These are phyloP conservation scores for Calypte anna DNA, from an alignment of 2,113 vertebrate genomes.

Conservation along the genomic window DNA sequence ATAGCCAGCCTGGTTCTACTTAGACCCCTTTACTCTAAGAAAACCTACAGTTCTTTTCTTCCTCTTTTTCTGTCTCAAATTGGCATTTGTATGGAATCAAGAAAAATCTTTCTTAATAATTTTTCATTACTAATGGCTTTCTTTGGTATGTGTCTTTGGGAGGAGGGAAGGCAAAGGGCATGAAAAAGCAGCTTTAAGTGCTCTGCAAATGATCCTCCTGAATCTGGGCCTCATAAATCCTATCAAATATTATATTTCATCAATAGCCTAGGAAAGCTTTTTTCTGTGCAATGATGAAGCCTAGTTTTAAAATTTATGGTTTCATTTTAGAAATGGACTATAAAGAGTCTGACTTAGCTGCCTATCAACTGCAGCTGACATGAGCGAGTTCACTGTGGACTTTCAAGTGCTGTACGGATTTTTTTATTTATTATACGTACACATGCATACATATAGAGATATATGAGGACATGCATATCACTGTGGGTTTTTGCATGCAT, in stretches of 20 bases:
- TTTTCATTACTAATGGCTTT: slow-evolving; percentile 81
- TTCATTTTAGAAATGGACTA: slow-evolving; percentile 89
- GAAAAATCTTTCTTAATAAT: slow-evolving; percentile 74
- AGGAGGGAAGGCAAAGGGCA: slow-evolving; percentile 75
- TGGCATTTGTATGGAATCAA: slow-evolving; percentile 75
- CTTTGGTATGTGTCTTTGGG: slow-evolving; percentile 69
- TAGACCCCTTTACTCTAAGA: slow-evolving; percentile 1
- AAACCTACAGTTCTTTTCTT: slow-evolving; percentile 43
- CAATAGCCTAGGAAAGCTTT: slow-evolving; percentile 80
- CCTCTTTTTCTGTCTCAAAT: slow-evolving; percentile 45
- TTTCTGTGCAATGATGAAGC: slow-evolving; percentile 78
- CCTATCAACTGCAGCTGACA: slow-evolving; percentile 77
- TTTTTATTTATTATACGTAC: slow-evolving; percentile 21
- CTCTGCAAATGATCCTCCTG: slow-evolving; percentile 85
- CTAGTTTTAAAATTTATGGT: slow-evolving; percentile 84
- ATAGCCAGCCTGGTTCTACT: not conserved
- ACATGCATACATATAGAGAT: slow-evolving; percentile 10
- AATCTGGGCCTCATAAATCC: slow-evolving; percentile 85
- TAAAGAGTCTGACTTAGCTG: slow-evolving; percentile 81
- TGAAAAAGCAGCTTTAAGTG: slow-evolving; percentile 83
- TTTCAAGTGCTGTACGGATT: slow-evolving; percentile 44
- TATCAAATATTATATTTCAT: slow-evolving; percentile 84
- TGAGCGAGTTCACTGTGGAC: slow-evolving; percentile 74
- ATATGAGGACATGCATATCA: not conserved
- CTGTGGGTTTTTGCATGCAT: not conserved